Percentiles rank a stretch among this genome's conserved stretches.
These are phyloP conservation scores for Zootoca vivipara DNA, from an alignment of 2,113 vertebrate species.

Conservation along the genomic window DNA sequence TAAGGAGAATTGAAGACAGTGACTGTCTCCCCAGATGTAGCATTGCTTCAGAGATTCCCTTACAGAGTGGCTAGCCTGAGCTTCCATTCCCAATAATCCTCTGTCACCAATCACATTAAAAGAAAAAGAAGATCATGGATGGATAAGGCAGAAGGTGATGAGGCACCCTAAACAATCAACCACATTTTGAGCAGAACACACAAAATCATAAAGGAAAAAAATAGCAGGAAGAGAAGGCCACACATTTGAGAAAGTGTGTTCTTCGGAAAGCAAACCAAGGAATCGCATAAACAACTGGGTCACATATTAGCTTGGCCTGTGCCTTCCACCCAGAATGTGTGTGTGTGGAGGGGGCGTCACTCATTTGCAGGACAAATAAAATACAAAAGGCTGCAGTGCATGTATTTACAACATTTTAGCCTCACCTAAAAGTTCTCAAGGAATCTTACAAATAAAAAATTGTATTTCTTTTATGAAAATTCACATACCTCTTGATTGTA, in stretches of 20 bases:
- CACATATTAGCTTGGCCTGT: background rate
- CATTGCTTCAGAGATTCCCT: background rate
- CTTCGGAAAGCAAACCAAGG: background rate
- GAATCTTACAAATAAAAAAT: background rate
- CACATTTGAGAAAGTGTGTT: background rate
- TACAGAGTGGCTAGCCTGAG: background rate
- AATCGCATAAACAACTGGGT: background rate
- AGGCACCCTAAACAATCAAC: background rate
- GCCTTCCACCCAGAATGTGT: no score
- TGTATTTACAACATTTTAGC: background rate
- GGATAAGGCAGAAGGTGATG: background rate
- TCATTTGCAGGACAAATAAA: background rate
- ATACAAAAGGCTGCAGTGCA: background rate
- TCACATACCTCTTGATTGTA: no score
- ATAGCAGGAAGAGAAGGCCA: background rate
- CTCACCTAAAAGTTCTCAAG: background rate
- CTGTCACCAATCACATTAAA: background rate
- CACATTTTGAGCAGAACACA: background rate
- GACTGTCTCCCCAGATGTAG: background rate
- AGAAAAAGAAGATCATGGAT: background rate
- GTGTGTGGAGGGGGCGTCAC: background rate
- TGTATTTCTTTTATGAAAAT: no score
- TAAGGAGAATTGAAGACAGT: slow-evolving; percentile 7
- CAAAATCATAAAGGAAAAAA: background rate
- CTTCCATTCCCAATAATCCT: fast-evolving